Evolutionary conservation across 2,797 vertebrate genomes (phyloP).

Genomic region (Lithobates sylvaticus): DNA sequence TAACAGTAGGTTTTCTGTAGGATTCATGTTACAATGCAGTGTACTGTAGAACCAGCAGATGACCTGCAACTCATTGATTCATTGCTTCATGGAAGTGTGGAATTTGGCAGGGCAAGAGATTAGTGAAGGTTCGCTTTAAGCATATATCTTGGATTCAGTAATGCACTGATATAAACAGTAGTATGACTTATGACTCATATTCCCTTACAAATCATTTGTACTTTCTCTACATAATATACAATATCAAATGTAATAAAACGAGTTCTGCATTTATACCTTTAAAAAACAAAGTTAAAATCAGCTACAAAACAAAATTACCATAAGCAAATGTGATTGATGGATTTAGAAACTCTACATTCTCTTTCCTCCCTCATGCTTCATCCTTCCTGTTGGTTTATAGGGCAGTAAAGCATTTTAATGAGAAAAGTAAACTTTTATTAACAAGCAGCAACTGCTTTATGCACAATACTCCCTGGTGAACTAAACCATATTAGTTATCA

Average conservation of each 20-base stretch:
- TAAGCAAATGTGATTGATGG: conserved; percentile 1
- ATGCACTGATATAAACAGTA: no score
- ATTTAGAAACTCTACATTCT: background rate
- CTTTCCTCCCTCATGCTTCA: conserved; percentile 21
- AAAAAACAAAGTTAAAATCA: background rate
- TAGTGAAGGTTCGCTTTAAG: no score
- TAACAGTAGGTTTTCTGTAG: no score
- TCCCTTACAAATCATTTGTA: background rate
- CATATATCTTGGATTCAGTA: no score
- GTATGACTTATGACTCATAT: no score
- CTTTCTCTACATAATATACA: no score
- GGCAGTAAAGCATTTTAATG: conserved; percentile 47
- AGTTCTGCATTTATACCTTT: background rate
- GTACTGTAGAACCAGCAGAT: no score
- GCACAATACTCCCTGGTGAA: background rate
- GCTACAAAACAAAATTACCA: background rate
- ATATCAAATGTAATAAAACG: background rate
- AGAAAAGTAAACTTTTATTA: conserved; percentile 52
- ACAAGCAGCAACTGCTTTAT: conserved; percentile 10
- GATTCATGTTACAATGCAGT: no score
- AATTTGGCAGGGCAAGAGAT: no score
- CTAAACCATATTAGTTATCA: conserved; percentile 7
- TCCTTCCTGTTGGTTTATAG: conserved; percentile 17
- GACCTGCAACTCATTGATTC: no score
- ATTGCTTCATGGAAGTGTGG: no score